Conservation (phyloP, 1,140 invertebrate genomes). For the Drosophila simulans region DNA sequence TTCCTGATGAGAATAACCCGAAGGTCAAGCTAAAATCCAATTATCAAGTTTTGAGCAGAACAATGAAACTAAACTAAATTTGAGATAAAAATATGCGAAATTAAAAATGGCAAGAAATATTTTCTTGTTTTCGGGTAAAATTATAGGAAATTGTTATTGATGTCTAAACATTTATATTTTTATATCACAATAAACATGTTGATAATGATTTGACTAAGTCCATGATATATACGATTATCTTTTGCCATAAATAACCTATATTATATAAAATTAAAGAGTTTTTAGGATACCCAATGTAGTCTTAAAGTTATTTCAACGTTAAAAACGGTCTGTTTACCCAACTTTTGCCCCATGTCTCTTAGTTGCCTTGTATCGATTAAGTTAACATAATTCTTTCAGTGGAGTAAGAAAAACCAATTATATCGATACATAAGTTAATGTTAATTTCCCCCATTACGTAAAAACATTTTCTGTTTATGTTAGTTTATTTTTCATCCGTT, state of each 20-base stretch:
- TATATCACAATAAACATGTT: too few species aligned
- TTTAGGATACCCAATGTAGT: too few species aligned
- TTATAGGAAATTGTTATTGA: too few species aligned
- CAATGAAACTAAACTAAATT: not conserved
- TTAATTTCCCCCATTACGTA: constrained; percentile 44
- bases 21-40: constrained; percentile 10
- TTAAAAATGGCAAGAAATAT: too few species aligned
- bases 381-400: constrained; percentile 35
- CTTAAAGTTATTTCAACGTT: too few species aligned
- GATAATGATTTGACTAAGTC: too few species aligned
- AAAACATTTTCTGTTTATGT: constrained; percentile 44
- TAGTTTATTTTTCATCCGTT: constrained; percentile 35
- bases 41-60: not conserved
- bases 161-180: too few species aligned
- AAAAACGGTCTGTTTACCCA: too few species aligned
- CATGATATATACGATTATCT: too few species aligned
- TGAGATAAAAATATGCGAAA: not conserved
- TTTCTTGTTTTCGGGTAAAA: too few species aligned
- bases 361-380: constrained; percentile 24
- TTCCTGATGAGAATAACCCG: constrained; percentile 1
- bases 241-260: too few species aligned
- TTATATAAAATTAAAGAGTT: too few species aligned
- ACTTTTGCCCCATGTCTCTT: not conserved
- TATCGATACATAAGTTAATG: constrained; percentile 47
- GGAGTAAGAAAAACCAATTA: constrained; percentile 21